Evolutionary conservation across 1,140 invertebrate species (phyloP), one percentile per base, ranked within the genome.

Genomic region (Panagrolaimus sp.): DNA sequence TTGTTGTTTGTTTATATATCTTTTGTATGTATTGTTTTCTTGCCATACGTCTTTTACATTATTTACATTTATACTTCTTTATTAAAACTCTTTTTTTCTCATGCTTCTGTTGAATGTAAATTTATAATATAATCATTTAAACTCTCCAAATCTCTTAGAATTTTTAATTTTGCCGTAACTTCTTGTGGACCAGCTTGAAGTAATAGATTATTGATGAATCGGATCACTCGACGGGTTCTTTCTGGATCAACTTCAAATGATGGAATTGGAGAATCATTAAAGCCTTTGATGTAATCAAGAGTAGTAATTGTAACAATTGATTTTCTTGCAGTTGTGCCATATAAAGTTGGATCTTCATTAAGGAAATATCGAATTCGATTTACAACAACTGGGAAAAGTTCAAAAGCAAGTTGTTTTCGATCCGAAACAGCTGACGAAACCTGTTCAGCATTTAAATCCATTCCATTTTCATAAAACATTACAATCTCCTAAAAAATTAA

Each of bases 271-370:
- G 52, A 21, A 14, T 58, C 52, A 8, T 58, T 28, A 8, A 14
- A 58, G 52, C 14, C 21, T n/a, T 17, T 21, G 14, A 58, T 28
- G 28, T 58, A 58, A 12, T 58, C 52, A 21, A 58, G 12, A 4
- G 52, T 58, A 12, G 52, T 58, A 2, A 21, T 21, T 26, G 12
- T 21, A 2, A n/a, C 52, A 12, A 58, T 12, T 1, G 21, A 28
- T 14, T 21, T 58, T 10, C 52, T 12, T 58, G 21, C 52, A 58
- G 17, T 58, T 0, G 12, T 28, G 10, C 52, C 21, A 58, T 58
- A 58, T 28, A 58, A 28, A 3, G 15, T 58, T 28, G 52, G 52
- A 21, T 21, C 28, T 58, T 58, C 52, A 58, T 58, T 58, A 21
- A 58, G 14, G 17, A 58, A 58, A n/a, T 58, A 21, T 12, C 52